Evolutionary conservation across 2,888 invertebrate species (phyloP).

Genomic region (Gymnocheta viridis): DNA sequence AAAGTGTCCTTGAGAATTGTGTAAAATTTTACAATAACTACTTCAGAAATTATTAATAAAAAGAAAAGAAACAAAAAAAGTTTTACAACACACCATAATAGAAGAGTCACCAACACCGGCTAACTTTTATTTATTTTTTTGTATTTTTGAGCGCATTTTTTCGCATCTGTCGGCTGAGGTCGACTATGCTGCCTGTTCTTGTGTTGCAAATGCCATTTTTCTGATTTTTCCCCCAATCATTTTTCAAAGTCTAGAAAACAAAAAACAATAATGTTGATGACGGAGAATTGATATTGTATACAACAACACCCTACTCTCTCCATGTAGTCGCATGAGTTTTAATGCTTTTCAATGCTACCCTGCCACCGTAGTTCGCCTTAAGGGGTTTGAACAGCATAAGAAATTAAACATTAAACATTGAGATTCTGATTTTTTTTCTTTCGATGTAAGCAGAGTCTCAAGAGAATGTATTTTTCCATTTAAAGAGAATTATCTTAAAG

Average conservation of each 20-base stretch:
- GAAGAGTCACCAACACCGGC: constrained; percentile 66
- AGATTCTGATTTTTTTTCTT: constrained; percentile 18
- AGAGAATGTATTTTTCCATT: constrained; percentile 20
- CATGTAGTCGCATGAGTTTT: constrained; percentile 39
- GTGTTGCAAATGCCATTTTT: constrained; percentile 61
- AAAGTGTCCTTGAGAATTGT: constrained; percentile 32
- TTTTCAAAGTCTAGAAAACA: constrained; percentile 22
- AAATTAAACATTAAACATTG: constrained; percentile 29
- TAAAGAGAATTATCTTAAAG: too few species aligned
- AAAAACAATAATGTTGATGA: constrained; percentile 36
- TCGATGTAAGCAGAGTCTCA: constrained; percentile 29
- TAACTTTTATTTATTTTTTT: constrained; percentile 42
- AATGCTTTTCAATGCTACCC: constrained; percentile 41
- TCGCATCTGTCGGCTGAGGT: constrained; percentile 59
- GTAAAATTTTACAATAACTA: constrained; percentile 26
- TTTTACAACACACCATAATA: constrained; percentile 16
- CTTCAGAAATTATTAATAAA: constrained; percentile 3
- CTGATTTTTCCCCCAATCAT: constrained; percentile 63
- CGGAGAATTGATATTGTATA: constrained; percentile 57
- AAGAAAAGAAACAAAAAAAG: background rate
- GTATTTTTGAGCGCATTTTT: constrained; percentile 66
- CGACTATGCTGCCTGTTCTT: constrained; percentile 44
- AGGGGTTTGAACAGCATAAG: constrained; percentile 32
- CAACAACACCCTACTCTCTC: constrained; percentile 61
- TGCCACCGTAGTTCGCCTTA: constrained; percentile 46